Evolutionary conservation across 2,113 vertebrate species (phyloP).

Genomic region (Scomber colias): DNA sequence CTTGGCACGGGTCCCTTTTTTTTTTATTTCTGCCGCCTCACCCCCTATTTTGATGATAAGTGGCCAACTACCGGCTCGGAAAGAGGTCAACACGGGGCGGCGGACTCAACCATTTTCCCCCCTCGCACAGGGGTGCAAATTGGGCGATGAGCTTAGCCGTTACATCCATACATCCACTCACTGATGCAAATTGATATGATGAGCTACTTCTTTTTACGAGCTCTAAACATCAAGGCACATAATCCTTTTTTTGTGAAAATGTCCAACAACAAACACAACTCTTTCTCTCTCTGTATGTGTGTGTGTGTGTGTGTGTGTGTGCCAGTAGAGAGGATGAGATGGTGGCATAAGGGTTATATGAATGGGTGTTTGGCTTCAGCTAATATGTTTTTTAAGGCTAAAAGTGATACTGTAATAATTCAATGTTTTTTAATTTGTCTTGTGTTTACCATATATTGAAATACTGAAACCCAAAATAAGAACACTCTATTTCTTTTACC

Average conservation of each 20-base stretch:
- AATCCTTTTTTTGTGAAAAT: constrained; percentile 16
- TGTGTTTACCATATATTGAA: background rate
- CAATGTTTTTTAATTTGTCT: constrained; percentile 12
- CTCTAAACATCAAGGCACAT: background rate
- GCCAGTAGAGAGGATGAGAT: constrained; percentile 32
- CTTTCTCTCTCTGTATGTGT: background rate
- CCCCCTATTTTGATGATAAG: constrained; percentile 77
- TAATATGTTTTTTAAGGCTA: constrained; percentile 1
- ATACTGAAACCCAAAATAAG: background rate
- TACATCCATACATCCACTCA: constrained; percentile 1
- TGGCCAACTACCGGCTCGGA: constrained; percentile 64
- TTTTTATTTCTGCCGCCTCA: constrained; percentile 30
- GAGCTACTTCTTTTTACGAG: background rate
- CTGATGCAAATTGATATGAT: constrained; percentile 4
- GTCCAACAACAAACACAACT: constrained; percentile 3
- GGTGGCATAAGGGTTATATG: constrained; percentile 19
- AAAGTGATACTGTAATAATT: constrained; percentile 17
- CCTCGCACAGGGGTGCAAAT: constrained; percentile 34
- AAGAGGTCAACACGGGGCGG: constrained; percentile 51
- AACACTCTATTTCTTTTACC: background rate
- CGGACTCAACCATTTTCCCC: constrained; percentile 55
- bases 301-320: background rate
- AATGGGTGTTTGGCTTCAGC: constrained; percentile 38
- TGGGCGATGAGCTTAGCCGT: constrained; percentile 1
- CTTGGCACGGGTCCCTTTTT: constrained; percentile 65